Conservation (phyloP, 2,888 invertebrate species). For the Papilio elwesi region DNA sequence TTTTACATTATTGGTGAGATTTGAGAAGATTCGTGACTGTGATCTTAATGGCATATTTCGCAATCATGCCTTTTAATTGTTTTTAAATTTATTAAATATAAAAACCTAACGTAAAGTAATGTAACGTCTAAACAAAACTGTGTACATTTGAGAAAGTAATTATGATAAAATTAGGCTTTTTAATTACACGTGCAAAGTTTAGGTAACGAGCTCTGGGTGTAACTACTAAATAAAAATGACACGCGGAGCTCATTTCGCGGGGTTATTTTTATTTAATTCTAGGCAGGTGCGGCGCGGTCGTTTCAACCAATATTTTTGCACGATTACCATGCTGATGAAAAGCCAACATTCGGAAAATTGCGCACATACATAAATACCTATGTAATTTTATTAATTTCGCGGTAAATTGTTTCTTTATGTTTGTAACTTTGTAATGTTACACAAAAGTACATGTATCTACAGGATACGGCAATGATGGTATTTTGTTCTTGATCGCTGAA, state of each 20-base stretch:
- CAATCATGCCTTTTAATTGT: too few relatives aligned
- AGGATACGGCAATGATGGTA: not conserved
- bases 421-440: slow-evolving; percentile 41
- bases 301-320: slow-evolving; percentile 78
- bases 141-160: slow-evolving; percentile 10
- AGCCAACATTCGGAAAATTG: slow-evolving; percentile 74
- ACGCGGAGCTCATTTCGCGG: slow-evolving; percentile 66
- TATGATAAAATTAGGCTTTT: slow-evolving; percentile 28
- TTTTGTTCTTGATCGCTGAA: not conserved
- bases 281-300: slow-evolving; percentile 73
- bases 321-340: slow-evolving; percentile 84
- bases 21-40: too few relatives aligned
- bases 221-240: slow-evolving; percentile 60
- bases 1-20: too few relatives aligned
- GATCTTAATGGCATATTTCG: too few relatives aligned
- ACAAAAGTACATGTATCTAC: slow-evolving; percentile 29
- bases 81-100: too few relatives aligned
- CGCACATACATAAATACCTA: slow-evolving; percentile 57
- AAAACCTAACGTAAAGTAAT: too few relatives aligned
- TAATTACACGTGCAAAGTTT: slow-evolving; percentile 27
- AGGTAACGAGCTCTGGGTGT: slow-evolving; percentile 14
- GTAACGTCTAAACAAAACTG: too few relatives aligned
- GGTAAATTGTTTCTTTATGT: slow-evolving; percentile 61
- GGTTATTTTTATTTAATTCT: slow-evolving; percentile 83
- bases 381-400: slow-evolving; percentile 64